Conservation (phyloP, 2,113 vertebrate species). For the Camelus dromedarius region DNA sequence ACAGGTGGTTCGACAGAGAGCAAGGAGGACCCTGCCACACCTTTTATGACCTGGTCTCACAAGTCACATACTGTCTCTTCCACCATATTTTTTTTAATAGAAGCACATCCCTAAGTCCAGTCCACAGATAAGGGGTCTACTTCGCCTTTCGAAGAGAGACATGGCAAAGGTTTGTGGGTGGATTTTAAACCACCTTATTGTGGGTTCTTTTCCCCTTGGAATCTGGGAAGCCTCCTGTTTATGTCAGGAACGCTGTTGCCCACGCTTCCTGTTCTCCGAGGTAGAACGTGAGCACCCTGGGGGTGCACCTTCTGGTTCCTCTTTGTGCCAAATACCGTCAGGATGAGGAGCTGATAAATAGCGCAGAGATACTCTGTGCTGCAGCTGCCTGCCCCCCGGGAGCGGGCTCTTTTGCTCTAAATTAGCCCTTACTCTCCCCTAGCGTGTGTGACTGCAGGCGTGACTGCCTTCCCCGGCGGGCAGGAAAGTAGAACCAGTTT, state of each 20-base stretch:
- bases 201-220: background rate
- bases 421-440: too few relatives aligned
- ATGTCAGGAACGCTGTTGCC: background rate
- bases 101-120: background rate
- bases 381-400: background rate
- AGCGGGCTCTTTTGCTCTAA: background rate
- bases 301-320: background rate
- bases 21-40: background rate
- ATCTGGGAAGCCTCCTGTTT: background rate
- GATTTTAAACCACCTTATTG: background rate
- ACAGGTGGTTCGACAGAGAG: background rate
- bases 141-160: background rate
- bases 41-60: background rate
- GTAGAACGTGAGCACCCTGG: background rate
- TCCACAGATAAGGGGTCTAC: background rate
- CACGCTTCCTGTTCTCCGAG: background rate
- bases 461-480: background rate
- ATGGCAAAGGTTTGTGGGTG: background rate
- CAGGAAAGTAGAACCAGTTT: background rate
- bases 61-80: background rate
- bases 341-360: background rate
- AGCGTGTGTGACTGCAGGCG: background rate
- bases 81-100: background rate
- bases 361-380: background rate
- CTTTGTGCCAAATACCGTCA: background rate